A percentile compares a stretch with the other conserved stretches of the same genome.
Evolutionary conservation across 2,888 invertebrate genomes (phyloP).

Genomic region (Chironomus riparius): DNA sequence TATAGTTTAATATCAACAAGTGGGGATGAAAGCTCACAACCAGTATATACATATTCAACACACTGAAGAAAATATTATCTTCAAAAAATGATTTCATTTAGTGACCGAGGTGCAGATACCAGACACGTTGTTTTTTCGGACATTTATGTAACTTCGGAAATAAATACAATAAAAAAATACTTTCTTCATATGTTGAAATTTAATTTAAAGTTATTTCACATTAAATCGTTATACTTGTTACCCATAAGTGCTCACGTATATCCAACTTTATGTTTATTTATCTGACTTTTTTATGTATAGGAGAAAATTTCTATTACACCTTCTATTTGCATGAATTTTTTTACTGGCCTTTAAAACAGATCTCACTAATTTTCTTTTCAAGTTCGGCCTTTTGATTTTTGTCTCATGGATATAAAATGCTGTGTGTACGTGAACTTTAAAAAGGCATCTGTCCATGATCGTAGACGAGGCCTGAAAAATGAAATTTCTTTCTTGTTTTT

Average conservation of each 20-base stretch:
- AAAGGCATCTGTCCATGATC: constrained; percentile 1
- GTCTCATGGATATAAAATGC: not conserved
- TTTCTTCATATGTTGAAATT: not conserved
- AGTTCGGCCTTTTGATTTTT: not conserved
- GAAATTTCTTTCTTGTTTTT: not conserved
- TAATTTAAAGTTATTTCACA: not conserved
- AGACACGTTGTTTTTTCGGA: not conserved
- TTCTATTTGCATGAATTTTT: not conserved
- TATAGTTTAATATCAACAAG: constrained; percentile 1
- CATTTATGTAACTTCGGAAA: constrained; percentile 6
- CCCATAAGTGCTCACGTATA: not conserved
- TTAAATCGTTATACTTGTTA: not conserved
- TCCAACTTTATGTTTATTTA: not conserved
- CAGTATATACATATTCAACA: not conserved
- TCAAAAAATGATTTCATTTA: not conserved
- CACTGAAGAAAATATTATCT: not conserved
- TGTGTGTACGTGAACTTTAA: constrained; percentile 1
- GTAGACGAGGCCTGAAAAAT: not conserved
- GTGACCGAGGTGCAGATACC: not conserved
- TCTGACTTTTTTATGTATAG: too few species aligned
- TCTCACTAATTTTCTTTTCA: not conserved
- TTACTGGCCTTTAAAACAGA: not conserved
- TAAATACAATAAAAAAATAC: not conserved
- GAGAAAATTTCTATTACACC: constrained; percentile 1
- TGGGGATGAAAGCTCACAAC: constrained; percentile 1